These are phyloP conservation scores for Sphyrna mokarran DNA, from an alignment of 2,113 vertebrate species.

Conservation along the genomic window DNA sequence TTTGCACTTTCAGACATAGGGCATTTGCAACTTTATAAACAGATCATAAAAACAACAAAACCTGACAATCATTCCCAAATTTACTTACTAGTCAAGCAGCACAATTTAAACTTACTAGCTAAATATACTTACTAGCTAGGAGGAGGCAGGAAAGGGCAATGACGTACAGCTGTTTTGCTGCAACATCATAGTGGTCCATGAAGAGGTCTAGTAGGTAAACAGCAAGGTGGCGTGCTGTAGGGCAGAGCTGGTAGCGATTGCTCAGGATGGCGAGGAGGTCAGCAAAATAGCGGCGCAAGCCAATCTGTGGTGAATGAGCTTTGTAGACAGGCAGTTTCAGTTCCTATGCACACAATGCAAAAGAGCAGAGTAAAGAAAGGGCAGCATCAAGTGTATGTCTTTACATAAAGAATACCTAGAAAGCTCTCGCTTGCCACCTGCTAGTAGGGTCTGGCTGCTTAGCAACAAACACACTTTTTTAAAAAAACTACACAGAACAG, in stretches of 20 bases:
- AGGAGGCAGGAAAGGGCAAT: slow-evolving; percentile 77
- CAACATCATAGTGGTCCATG: slow-evolving; percentile 76
- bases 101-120: slow-evolving; percentile 66
- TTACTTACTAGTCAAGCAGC: neutral
- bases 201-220: slow-evolving; percentile 83
- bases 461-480: slow-evolving; percentile 21
- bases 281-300: slow-evolving; percentile 77
- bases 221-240: slow-evolving; percentile 73
- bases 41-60: neutral
- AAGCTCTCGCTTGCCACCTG: slow-evolving; percentile 28
- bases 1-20: neutral
- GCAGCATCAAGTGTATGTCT: slow-evolving; percentile 10
- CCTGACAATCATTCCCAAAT: neutral
- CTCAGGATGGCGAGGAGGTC: slow-evolving; percentile 75
- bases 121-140: slow-evolving; percentile 76
- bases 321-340: slow-evolving; percentile 73
- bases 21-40: neutral
- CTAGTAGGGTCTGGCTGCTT: slow-evolving; percentile 24
- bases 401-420: slow-evolving; percentile 13
- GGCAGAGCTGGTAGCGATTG: slow-evolving; percentile 72
- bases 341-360: slow-evolving; percentile 57
- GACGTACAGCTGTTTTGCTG: slow-evolving; percentile 72
- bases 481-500: neutral
- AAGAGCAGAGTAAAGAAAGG: slow-evolving; percentile 10
- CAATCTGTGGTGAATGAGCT: slow-evolving; percentile 77